Percentiles rank a stretch among this genome's conserved stretches.
Conservation (phyloP, 30 jellyfish, hydroid and myxozoan genomes). For the Turritopsis rubra region DNA sequence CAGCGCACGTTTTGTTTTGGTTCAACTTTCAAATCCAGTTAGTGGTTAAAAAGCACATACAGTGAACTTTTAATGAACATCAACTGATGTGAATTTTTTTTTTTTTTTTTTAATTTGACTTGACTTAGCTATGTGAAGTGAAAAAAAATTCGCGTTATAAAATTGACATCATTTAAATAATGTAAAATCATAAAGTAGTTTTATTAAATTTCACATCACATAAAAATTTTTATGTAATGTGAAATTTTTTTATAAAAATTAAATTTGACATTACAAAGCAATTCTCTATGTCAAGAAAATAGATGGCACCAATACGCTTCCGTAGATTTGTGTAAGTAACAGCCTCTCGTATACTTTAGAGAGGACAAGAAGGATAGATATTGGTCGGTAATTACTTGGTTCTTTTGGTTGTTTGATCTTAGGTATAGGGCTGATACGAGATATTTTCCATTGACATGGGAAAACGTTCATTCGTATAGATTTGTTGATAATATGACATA, state of each 20-base stretch:
- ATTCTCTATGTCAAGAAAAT: neutral
- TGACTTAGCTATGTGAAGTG: neutral
- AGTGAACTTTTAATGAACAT: neutral
- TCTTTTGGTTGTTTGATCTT: no score
- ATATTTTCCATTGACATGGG: no score
- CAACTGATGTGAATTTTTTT: neutral
- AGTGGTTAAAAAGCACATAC: neutral
- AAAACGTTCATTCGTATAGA: no score
- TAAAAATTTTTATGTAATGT: neutral
- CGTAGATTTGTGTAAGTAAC: no score
- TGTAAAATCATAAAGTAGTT: no score
- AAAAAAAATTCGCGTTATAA: neutral
- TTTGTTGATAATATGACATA: no score
- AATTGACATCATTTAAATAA: no score
- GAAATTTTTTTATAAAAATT: neutral
- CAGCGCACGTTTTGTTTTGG: neutral
- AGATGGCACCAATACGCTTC: conserved; percentile 18
- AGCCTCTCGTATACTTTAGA: no score
- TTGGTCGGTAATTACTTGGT: no score
- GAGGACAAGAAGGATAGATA: no score
- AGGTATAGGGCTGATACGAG: no score
- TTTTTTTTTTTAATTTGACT: neutral
- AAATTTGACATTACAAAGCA: neutral
- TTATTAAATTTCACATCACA: neutral
- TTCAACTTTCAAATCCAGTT: neutral